These are phyloP conservation scores for Cottus gobio DNA, from an alignment of 2,113 vertebrate species.

Conservation along the genomic window DNA sequence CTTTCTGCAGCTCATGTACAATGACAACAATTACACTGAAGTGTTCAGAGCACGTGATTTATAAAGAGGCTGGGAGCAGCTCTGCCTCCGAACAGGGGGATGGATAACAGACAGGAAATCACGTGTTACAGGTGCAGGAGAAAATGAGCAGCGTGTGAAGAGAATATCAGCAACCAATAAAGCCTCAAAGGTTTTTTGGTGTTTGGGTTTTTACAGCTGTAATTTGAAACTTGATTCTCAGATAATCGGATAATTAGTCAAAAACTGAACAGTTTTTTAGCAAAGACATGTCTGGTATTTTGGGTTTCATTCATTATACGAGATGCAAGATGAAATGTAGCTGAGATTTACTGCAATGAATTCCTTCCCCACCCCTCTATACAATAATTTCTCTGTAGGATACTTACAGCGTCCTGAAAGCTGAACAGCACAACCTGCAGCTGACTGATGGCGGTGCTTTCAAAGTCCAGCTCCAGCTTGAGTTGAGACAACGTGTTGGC, in stretches of 20 bases:
- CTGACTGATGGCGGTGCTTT: constrained; percentile 96
- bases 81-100: constrained; percentile 11
- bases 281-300: neutral
- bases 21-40: constrained; percentile 39
- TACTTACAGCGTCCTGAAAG: constrained; percentile 97
- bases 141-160: constrained; percentile 15
- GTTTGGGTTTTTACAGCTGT: neutral
- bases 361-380: neutral
- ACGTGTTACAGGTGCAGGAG: neutral
- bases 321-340: neutral
- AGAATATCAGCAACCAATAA: neutral
- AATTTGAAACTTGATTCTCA: neutral
- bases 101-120: constrained; percentile 18
- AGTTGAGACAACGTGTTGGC: constrained; percentile 93
- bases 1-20: constrained; percentile 28
- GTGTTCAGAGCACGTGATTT: constrained; percentile 22
- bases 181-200: too few species aligned
- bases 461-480: constrained; percentile 97
- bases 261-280: neutral
- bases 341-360: neutral
- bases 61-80: constrained; percentile 9
- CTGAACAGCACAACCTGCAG: constrained; percentile 95
- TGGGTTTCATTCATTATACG: neutral
- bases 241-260: neutral
- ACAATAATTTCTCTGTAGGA: neutral